Base-by-base conservation (phyloP, 2,113 vertebrate species). In the Clarias gariepinus region DNA sequence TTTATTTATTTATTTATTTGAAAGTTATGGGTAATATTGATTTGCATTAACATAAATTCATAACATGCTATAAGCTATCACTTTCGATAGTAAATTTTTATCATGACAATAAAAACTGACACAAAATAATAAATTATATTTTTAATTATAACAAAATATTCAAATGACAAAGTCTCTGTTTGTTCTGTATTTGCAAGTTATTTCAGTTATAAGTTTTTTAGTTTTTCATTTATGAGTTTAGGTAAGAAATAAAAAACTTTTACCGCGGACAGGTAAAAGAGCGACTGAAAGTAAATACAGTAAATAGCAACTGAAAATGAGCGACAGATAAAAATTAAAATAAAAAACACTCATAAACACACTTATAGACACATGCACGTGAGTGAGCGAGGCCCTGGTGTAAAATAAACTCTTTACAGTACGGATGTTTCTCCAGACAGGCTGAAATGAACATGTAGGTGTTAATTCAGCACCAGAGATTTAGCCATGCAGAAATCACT, bases 401-500 rank as follows among this genome's bases (percentile, higher is more conserved):
- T 53, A 41, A 76, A 16, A 53, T 76, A 5, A 76, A n/a, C 11
- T 25, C 68, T 69, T 69, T 69, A 19, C 7, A n/a, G 47, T n/a
- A 0, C 47, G 52, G n/a, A 7, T 52, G 47, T 12, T 25, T 74
- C 36, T 74, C 36, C 36, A 25, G 19, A 23, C 36, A 18, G 68
- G 0, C 33, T 73, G 1, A 74, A 47, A 74, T 25, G 36, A 23
- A 74, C 71, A 74, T 7, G 73, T 25, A 76, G 41, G 47, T 53
- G 73, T 53, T 25, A 76, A 76, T 76, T 53, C 73, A 53, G 47
- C 41, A 52, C 71, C 25, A 41, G 71, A 47, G 41, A 15, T n/a
- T 74, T 13, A 52, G 41, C 12, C 1, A 11, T n/a, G 74, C 89
- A 61, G 30, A 12, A 87, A 90, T 88, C 36, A 78, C 85, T 89